phyloP scores from a whole-genome alignment of 2,797 vertebrate species.

The Myotis pilosus region DNA sequence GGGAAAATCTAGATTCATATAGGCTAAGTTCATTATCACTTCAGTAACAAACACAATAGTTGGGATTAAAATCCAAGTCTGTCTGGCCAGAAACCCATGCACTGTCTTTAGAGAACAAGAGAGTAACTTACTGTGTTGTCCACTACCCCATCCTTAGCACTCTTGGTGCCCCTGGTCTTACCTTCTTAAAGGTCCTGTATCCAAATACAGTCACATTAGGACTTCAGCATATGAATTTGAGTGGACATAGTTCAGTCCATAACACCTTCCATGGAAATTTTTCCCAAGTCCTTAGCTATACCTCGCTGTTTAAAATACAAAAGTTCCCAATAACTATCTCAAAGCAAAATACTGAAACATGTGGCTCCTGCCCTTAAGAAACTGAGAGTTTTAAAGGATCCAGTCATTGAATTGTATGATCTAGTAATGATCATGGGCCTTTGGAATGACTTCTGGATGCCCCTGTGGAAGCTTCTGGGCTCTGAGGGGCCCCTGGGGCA shows the following conservation, averaged over 20 bases:
- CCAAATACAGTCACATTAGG: background rate
- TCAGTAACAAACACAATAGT: background rate
- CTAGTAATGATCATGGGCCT: background rate
- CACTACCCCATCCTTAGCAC: rapidly evolving
- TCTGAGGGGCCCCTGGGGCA: background rate
- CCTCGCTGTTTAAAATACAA: background rate
- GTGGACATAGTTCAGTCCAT: background rate
- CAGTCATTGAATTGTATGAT: background rate
- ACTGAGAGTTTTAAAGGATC: background rate
- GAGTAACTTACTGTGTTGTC: too few relatives aligned
- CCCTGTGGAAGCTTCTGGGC: background rate
- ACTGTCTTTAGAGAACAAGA: background rate
- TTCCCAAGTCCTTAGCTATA: background rate
- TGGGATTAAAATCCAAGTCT: background rate
- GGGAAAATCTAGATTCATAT: background rate
- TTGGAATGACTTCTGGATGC: background rate
- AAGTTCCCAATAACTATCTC: background rate
- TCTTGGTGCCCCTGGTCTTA: background rate
- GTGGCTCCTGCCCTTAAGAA: background rate
- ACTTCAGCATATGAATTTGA: background rate
- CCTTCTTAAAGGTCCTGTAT: background rate
- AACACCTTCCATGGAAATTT: background rate
- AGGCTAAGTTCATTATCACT: background rate
- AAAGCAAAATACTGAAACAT: background rate
- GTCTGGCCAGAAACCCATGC: background rate